A percentile compares a stretch with the other conserved stretches of the same genome.
Conservation (phyloP, 1,140 invertebrate genomes). For the Zaprionus vittiger region DNA sequence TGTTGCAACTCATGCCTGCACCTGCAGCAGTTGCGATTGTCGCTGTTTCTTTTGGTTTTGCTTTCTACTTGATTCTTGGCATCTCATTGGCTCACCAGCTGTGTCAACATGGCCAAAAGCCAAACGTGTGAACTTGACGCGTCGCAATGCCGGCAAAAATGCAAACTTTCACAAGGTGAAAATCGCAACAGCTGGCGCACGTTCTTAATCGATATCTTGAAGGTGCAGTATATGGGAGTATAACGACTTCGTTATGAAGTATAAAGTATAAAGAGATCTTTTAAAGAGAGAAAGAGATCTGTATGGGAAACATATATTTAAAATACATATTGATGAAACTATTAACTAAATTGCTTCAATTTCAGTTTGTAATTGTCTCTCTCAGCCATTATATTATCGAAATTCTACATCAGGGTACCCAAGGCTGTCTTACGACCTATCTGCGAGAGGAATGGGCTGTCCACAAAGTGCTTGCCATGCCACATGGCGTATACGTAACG, state of each 20-base stretch:
- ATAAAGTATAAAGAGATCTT: too few species aligned
- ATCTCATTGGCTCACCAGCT: constrained; percentile 32
- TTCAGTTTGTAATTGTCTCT: too few species aligned
- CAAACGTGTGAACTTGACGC: constrained; percentile 45
- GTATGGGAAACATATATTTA: not conserved
- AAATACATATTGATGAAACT: not conserved
- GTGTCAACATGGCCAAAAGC: constrained; percentile 47
- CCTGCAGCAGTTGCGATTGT: constrained; percentile 40
- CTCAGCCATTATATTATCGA: too few species aligned
- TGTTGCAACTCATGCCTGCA: constrained; percentile 26
- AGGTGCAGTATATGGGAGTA: not conserved
- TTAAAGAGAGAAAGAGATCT: not conserved
- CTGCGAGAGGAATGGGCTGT: too few species aligned
- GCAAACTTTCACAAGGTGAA: constrained; percentile 52
- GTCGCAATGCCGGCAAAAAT: constrained; percentile 27
- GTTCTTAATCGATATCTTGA: constrained; percentile 1
- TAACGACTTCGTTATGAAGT: not conserved
- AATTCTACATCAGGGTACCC: too few species aligned
- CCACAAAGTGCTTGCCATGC: not conserved
- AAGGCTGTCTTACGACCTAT: too few species aligned
- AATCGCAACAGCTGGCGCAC: constrained; percentile 49
- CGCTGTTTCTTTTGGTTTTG: constrained; percentile 9
- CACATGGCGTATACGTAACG: constrained; percentile 39
- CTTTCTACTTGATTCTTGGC: not conserved
- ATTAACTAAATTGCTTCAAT: too few species aligned